Base-by-base conservation (phyloP, 2,888 invertebrate species). In the Drosophila picticornis region DNA sequence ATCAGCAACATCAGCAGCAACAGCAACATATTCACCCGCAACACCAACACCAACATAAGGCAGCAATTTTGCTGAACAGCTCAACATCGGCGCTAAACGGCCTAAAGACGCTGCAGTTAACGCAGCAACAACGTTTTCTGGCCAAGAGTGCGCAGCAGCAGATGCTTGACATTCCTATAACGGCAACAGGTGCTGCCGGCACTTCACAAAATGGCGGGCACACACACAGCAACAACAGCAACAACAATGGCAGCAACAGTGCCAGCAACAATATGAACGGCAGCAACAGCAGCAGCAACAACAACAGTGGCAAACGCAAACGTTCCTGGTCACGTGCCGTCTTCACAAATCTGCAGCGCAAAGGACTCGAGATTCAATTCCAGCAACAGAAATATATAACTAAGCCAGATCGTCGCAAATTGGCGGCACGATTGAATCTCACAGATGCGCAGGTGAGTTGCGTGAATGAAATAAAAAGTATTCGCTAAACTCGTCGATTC, bases 361-460 rank as follows among this genome's bases (percentile, higher is more conserved):
- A 98, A 92, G 98, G 98, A 0, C 94, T 99, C 64, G 98, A 99
- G 94, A 95, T 97, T 81, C 94, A 98, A 84, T 99, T 99, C 92
- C 97, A 98, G 91, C 95, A 98, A 80, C 98, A 98, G 93, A 98
- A 98, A 92, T 99, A 99, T 91, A 98, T 99, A 75, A 98, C 98
- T 1, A 99, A 98, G 92, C 98, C 98, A 0, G 98, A 99, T 91
- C 94, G 98, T 91, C 94, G 98, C 83, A 98, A 98, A 93, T 93
- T 99, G 72, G 98, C 98, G 0, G 98, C 98, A 6, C 97, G 98
- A 16, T 94, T 99, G 36, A 98, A 98, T 62, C 95, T 98, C 11
- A 98, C 98, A 0, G 98, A 98, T 94, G 98, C 98, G 7, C 98
- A 98, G 95, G 97, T 97, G 91, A 81, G 85, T 60, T 7, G 2